A percentile compares a stretch with the other conserved stretches of the same genome.
Evolutionary conservation across 2,113 vertebrate species (phyloP).

Genomic region (Leucopternis melanops): DNA sequence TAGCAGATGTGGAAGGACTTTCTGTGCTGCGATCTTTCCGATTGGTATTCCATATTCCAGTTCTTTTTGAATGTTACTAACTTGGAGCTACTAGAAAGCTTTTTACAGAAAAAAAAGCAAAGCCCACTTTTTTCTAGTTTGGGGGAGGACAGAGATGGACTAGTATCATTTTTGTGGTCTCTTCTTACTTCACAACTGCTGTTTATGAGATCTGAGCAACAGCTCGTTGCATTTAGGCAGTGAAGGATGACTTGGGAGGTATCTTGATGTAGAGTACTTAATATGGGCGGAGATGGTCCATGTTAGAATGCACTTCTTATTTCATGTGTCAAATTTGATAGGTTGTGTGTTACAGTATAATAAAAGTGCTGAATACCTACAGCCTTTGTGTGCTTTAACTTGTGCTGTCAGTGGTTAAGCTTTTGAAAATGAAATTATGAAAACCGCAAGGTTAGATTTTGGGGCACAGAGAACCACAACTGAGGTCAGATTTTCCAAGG

Average conservation of each 20-base stretch:
- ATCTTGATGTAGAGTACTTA: background rate
- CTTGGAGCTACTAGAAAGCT: background rate
- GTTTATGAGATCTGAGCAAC: background rate
- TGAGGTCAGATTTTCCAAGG: background rate
- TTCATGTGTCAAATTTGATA: background rate
- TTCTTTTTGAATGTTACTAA: background rate
- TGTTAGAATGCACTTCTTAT: background rate
- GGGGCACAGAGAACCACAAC: background rate
- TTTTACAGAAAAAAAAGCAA: background rate
- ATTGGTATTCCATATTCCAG: slow-evolving; percentile 80
- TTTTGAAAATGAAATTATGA: background rate
- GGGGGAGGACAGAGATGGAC: too few species aligned
- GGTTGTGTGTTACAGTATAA: background rate
- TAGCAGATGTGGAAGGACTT: slow-evolving; percentile 92
- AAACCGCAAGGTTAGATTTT: background rate
- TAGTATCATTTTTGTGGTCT: background rate
- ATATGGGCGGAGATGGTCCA: background rate
- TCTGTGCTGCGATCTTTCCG: slow-evolving; percentile 97
- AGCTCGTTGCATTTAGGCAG: background rate
- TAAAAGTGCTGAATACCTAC: background rate
- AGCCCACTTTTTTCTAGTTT: background rate
- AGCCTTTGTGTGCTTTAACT: background rate
- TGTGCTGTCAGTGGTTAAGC: background rate
- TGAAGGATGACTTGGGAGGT: background rate
- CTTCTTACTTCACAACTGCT: background rate